phyloP scores from a whole-genome alignment of 2,797 vertebrate genomes.

The Macroramphosus scolopax region DNA sequence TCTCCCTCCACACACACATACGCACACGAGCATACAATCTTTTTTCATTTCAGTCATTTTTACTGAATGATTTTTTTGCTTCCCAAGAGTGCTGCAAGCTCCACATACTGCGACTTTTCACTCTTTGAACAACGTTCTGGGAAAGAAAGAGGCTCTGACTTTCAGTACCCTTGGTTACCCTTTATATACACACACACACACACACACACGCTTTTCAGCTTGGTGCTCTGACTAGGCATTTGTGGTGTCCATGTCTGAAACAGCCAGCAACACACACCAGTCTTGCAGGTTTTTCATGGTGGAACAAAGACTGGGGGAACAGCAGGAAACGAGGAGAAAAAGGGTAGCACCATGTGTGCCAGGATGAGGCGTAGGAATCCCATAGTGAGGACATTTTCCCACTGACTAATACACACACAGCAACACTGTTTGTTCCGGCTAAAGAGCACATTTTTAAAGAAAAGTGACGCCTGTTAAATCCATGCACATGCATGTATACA shows the following conservation, averaged over 20 bases:
- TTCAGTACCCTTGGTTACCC: slow-evolving; percentile 10
- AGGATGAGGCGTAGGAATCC: slow-evolving; percentile 57
- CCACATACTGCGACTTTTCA: slow-evolving; percentile 34
- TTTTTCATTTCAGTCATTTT: slow-evolving; percentile 25
- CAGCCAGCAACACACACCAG: slow-evolving; percentile 32
- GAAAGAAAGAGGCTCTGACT: slow-evolving; percentile 37
- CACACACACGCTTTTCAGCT: slow-evolving; percentile 14
- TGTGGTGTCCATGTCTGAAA: slow-evolving; percentile 42
- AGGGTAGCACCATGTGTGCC: slow-evolving; percentile 46
- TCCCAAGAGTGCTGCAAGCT: slow-evolving; percentile 37
- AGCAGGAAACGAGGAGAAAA: slow-evolving; percentile 43
- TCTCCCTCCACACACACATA: background rate
- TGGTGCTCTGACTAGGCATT: slow-evolving; percentile 40
- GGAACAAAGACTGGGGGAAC: slow-evolving; percentile 34
- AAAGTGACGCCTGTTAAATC: no score
- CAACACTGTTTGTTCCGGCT: no score
- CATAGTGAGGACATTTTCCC: no score
- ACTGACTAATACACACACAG: no score
- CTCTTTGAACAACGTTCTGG: slow-evolving; percentile 46
- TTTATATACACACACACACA: slow-evolving; percentile 9
- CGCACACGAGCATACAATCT: background rate
- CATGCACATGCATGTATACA: no score
- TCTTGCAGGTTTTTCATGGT: slow-evolving; percentile 38
- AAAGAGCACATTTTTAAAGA: no score
- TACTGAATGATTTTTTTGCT: slow-evolving; percentile 18